Evolutionary conservation across 2,888 invertebrate genomes (phyloP).

Genomic region (Schizotus pectinicornis): DNA sequence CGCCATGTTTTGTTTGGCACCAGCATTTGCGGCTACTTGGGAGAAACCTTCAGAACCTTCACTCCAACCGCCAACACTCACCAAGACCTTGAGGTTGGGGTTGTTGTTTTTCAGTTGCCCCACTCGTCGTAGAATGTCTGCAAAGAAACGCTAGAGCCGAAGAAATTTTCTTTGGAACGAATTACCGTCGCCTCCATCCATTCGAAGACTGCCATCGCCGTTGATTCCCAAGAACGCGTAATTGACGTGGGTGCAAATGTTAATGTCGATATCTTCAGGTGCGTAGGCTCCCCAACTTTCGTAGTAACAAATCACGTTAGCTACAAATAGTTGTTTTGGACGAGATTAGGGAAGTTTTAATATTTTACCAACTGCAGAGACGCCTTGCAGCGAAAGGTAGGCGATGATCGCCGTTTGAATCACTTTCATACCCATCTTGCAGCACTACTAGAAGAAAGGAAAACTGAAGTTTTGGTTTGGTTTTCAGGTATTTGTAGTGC

Average conservation of each 20-base stretch:
- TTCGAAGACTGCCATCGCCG: constrained; percentile 13
- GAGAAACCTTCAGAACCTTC: constrained; percentile 16
- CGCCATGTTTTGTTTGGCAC: constrained; percentile 1
- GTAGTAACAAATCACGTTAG: constrained; percentile 71
- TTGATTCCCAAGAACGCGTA: constrained; percentile 26
- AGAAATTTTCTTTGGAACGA: not conserved
- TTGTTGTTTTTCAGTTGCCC: constrained; percentile 12
- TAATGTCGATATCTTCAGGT: constrained; percentile 60
- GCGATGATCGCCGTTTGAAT: too few species aligned
- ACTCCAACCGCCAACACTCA: constrained; percentile 21
- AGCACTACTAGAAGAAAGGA: too few species aligned
- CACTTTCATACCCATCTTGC: too few species aligned
- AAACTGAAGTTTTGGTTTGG: too few species aligned
- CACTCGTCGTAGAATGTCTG: constrained; percentile 1
- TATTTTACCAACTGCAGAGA: too few species aligned
- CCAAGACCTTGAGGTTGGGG: constrained; percentile 10
- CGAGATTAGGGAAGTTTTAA: too few species aligned
- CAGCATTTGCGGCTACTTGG: constrained; percentile 5
- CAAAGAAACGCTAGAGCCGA: not conserved
- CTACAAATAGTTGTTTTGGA: too few species aligned
- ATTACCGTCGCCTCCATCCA: constrained; percentile 4
- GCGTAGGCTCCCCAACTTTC: constrained; percentile 79
- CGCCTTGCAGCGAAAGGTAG: too few species aligned
- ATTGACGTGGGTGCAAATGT: constrained; percentile 24
- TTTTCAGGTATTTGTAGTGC: too few species aligned